Evolutionary conservation across 2,113 vertebrate species (phyloP).

Genomic region (human (Homo sapiens)): DNA sequence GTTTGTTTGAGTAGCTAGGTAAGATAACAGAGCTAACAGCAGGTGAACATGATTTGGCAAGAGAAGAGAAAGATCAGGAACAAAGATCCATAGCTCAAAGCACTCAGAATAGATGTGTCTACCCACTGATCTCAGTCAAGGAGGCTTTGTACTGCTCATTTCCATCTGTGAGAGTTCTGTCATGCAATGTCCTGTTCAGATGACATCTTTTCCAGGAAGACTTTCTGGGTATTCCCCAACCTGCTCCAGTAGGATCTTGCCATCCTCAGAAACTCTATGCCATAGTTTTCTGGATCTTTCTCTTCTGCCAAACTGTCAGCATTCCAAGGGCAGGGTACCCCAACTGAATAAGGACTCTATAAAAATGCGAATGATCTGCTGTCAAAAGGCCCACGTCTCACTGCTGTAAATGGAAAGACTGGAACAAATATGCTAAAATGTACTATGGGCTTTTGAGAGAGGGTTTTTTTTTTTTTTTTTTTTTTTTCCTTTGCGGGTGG

Average conservation of each 20-base stretch:
- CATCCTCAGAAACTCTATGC: background rate
- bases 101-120: background rate
- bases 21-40: constrained; percentile 13
- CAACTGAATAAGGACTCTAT: background rate
- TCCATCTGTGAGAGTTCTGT: background rate
- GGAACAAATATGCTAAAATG: background rate
- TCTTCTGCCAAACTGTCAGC: background rate
- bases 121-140: background rate
- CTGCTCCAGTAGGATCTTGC: background rate
- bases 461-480: background rate
- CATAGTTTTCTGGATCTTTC: background rate
- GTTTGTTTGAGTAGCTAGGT: constrained; percentile 39
- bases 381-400: background rate
- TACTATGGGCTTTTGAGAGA: background rate
- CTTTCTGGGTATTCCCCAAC: background rate
- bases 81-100: background rate
- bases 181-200: background rate
- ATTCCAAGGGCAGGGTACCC: background rate
- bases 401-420: background rate
- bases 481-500: background rate
- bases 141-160: background rate
- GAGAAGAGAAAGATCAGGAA: background rate
- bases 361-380: background rate
- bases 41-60: constrained; percentile 37
- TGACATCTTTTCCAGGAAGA: background rate